Conservation (phyloP, 2,888 invertebrate genomes). For the Erynnis tages region DNA sequence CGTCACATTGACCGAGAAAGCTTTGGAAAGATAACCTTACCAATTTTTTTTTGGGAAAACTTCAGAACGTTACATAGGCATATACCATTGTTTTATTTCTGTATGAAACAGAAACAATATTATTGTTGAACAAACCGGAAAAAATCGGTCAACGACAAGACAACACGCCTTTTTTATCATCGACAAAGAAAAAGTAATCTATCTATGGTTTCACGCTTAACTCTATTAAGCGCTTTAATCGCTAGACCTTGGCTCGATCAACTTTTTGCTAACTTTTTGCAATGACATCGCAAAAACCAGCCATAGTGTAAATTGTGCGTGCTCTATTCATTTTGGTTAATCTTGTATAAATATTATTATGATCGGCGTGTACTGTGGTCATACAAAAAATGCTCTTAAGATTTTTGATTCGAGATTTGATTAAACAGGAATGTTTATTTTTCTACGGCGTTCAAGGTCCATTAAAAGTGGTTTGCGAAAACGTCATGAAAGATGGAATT, state of each 20-base stretch:
- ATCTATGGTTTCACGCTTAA: not conserved
- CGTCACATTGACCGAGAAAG: too few species aligned
- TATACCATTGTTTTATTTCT: too few species aligned
- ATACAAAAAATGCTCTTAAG: not conserved
- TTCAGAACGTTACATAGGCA: too few species aligned
- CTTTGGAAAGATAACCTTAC: too few species aligned
- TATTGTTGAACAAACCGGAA: too few species aligned
- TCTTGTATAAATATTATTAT: slow-evolving; percentile 7
- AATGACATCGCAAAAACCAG: slow-evolving; percentile 10
- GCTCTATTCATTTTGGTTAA: not conserved
- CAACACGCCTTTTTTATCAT: not conserved
- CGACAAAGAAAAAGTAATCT: not conserved
- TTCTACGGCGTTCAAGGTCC: too few species aligned
- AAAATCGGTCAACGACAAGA: not conserved
- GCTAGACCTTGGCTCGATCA: slow-evolving; percentile 3
- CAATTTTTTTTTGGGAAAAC: too few species aligned
- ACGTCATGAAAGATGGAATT: too few species aligned
- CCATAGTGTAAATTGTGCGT: not conserved
- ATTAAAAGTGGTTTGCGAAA: too few species aligned
- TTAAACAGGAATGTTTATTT: too few species aligned
- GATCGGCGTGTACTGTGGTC: not conserved
- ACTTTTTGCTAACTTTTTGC: not conserved
- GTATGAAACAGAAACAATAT: too few species aligned
- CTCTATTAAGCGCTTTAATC: slow-evolving; percentile 2
- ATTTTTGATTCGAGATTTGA: too few species aligned